Evolutionary conservation across 2,797 vertebrate genomes (phyloP), one percentile per base, ranked within the genome.

Genomic region (Spinibarbus caldwelli): DNA sequence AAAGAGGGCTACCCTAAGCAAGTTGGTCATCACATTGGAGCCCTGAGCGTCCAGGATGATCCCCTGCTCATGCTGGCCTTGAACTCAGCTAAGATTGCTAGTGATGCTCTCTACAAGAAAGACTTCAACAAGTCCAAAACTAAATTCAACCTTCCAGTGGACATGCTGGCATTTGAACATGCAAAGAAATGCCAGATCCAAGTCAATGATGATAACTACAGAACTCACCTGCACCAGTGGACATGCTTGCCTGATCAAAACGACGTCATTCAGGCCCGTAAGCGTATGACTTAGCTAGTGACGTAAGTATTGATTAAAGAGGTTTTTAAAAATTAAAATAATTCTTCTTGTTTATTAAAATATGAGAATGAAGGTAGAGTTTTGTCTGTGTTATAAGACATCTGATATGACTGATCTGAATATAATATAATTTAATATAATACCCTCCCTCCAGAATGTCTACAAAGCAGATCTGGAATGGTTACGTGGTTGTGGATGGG

Each of bases 391-490:
- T 68, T 52, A n/a, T 36, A 15, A 62, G 38, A 26, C 19, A 38
- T 15, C 3, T 76, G 31, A 45, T 47, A 14, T 21, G 8, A 36
- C 26, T 47, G 2, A 5, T 59, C n/a, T 59, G 12, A 57, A 14
- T n/a, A n/a, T n/a, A n/a, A n/a, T n/a, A n/a, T n/a, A n/a, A n/a
- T 52, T n/a, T n/a, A 17, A 36, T 26, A 34, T 5, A 14, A 21
- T 68, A 19, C 23, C 90, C 2, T 87, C 14, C 84, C 84, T 90
- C 31, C 91, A 99, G 98, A 91, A 93, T 36, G 0, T 99, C 72
- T 99, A 99, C 86, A 99, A 96, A 92, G 88, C 97, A 26, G 98
- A 99, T 90, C 2, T 99, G 93, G 98, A 99, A 92, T 99, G 98
- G 98, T 90, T 99, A 9, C 96, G 97, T 86, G 98, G 98, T 82